Percentiles rank a stretch among this genome's conserved stretches.
Evolutionary conservation across 2,113 vertebrate genomes (phyloP).

Genomic region (Engystomops pustulosus): DNA sequence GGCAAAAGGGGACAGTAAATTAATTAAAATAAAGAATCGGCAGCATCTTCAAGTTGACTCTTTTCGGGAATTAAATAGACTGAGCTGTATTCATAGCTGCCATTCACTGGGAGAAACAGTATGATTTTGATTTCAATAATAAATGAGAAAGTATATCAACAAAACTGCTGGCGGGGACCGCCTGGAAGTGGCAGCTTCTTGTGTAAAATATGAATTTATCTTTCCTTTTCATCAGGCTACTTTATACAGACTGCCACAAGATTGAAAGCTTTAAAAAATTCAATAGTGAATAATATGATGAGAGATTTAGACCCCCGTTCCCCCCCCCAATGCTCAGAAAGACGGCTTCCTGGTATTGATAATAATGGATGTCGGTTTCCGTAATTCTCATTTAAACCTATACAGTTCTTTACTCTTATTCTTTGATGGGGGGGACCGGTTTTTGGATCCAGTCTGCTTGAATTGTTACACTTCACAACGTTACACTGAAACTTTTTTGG

Average conservation of each 20-base stretch:
- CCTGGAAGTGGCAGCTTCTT: slow-evolving; percentile 5
- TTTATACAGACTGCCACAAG: slow-evolving; percentile 15
- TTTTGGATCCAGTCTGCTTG: too few relatives aligned
- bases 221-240: not conserved
- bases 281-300: not conserved
- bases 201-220: slow-evolving; percentile 23
- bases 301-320: not conserved
- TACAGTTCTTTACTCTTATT: not conserved
- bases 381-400: not conserved
- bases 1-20: not conserved
- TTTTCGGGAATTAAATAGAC: slow-evolving; percentile 16
- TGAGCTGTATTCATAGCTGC: not conserved
- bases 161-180: slow-evolving; percentile 15
- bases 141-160: slow-evolving; percentile 41
- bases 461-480: too few relatives aligned
- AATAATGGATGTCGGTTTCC: not conserved
- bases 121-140: slow-evolving; percentile 37
- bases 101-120: slow-evolving; percentile 22
- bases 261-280: slow-evolving; percentile 28
- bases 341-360: not conserved
- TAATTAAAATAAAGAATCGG: slow-evolving; percentile 3
- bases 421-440: not conserved
- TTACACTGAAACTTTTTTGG: too few relatives aligned
- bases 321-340: not conserved
- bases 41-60: not conserved